phyloP scores from a whole-genome alignment of 2,888 invertebrate species.

The Plebejus anna region DNA sequence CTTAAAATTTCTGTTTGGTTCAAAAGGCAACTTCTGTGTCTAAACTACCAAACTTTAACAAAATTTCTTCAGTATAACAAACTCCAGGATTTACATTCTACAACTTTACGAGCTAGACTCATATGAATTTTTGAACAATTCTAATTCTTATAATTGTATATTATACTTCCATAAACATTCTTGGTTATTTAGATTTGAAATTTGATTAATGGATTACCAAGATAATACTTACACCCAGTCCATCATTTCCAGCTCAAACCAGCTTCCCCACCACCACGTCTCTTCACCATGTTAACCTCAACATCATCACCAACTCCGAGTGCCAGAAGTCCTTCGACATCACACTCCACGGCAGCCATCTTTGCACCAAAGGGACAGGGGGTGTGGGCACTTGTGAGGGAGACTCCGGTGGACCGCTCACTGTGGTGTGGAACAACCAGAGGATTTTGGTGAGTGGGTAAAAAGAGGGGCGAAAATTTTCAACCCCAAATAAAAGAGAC shows the following conservation, averaged over 20 bases:
- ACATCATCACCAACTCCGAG: conserved; percentile 56
- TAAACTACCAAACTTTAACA: too few species aligned
- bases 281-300: conserved; percentile 48
- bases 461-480: not conserved
- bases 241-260: conserved; percentile 37
- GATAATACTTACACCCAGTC: too few species aligned
- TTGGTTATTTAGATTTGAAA: too few species aligned
- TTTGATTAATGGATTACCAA: too few species aligned
- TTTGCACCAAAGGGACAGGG: conserved; percentile 66
- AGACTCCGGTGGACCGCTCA: conserved; percentile 65
- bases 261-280: conserved; percentile 48
- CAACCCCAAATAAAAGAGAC: not conserved
- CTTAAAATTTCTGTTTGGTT: too few species aligned
- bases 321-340: conserved; percentile 65
- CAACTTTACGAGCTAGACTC: too few species aligned
- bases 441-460: conserved; percentile 50
- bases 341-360: conserved; percentile 57
- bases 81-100: too few species aligned
- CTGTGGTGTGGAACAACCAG: conserved; percentile 46
- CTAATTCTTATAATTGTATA: too few species aligned
- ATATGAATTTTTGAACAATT: too few species aligned
- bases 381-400: conserved; percentile 72
- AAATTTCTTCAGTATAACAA: too few species aligned
- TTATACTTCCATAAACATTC: too few species aligned
- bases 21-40: too few species aligned